Evolutionary conservation across 2,888 invertebrate species (phyloP).

Genomic region (Caenorhabditis parvicauda): DNA sequence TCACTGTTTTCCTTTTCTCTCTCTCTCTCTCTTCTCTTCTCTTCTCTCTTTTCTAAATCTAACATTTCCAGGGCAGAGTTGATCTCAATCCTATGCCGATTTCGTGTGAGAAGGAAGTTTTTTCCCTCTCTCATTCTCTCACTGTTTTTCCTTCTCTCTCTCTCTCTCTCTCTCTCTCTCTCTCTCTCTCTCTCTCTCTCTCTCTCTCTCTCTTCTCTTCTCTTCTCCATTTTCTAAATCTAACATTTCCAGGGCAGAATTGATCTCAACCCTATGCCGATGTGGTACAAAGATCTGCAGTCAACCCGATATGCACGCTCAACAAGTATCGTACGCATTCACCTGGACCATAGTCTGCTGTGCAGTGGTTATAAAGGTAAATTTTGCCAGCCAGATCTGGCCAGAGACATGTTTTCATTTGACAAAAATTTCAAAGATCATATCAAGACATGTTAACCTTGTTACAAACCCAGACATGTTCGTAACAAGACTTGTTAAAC

Average conservation of each 20-base stretch:
- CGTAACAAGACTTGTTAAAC: too few species aligned
- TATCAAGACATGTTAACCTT: not conserved
- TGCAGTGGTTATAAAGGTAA: conserved; percentile 34
- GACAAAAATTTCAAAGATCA: not conserved
- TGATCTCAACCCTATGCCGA: conserved; percentile 41
- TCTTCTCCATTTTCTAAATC: too few species aligned
- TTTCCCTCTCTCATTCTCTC: too few species aligned
- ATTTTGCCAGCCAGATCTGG: not conserved
- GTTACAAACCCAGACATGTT: not conserved
- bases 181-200: too few species aligned
- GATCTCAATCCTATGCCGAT: not conserved
- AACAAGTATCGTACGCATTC: conserved; percentile 52
- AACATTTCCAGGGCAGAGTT: too few species aligned
- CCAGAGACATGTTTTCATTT: not conserved
- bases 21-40: too few species aligned
- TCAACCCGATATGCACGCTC: conserved; percentile 46
- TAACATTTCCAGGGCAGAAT: conserved; percentile 31
- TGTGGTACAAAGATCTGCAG: conserved; percentile 37
- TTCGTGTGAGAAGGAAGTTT: too few species aligned
- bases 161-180: too few species aligned
- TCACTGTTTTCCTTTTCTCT: too few species aligned
- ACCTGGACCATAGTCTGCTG: conserved; percentile 47
- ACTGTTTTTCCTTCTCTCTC: too few species aligned
- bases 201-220: too few species aligned
- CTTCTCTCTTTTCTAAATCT: too few species aligned